Conservation (phyloP, 1,140 invertebrate species). For the Tetramorium alpestre region DNA sequence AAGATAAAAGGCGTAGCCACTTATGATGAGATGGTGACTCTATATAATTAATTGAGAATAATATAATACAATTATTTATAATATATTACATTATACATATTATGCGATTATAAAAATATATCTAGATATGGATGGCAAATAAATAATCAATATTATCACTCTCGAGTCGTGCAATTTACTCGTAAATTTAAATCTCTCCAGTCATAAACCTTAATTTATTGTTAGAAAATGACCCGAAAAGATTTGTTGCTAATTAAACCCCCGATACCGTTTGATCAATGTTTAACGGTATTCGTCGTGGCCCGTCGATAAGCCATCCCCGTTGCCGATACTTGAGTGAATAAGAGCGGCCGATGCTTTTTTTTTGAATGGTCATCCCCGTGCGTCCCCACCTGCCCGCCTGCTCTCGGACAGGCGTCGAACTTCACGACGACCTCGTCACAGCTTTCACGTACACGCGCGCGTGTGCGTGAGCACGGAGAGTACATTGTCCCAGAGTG, state of each 20-base stretch:
- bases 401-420: slow-evolving; percentile 6
- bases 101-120: neutral
- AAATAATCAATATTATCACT: neutral
- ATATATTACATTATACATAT: no score
- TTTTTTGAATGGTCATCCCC: slow-evolving; percentile 21
- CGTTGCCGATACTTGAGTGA: slow-evolving; percentile 16
- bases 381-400: slow-evolving; percentile 10
- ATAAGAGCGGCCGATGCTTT: neutral
- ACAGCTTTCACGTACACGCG: slow-evolving; percentile 24
- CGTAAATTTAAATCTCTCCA: no score
- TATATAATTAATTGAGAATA: no score
- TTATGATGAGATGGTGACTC: no score
- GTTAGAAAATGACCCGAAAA: neutral
- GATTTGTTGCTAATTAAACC: neutral
- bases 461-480: slow-evolving; percentile 1
- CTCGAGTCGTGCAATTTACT: no score
- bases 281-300: neutral
- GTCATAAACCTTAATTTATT: neutral
- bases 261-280: neutral
- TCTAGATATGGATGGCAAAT: neutral
- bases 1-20: no score
- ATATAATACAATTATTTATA: no score
- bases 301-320: neutral
- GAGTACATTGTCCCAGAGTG: slow-evolving; percentile 51
- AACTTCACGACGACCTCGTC: slow-evolving; percentile 20